Conservation (phyloP, 1,140 invertebrate species). For the Drosophila teissieri region DNA sequence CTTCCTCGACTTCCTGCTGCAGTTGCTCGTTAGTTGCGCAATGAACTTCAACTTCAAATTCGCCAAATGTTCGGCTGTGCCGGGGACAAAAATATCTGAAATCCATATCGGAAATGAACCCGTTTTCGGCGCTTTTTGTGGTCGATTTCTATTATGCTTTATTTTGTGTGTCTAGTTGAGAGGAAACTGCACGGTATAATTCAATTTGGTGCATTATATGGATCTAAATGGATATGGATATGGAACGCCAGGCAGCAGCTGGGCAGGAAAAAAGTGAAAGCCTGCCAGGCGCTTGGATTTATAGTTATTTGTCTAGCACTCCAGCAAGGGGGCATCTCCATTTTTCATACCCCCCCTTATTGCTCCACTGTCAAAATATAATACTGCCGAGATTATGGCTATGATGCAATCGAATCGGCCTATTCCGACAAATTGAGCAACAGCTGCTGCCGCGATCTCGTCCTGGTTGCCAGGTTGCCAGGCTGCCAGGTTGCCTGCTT, state of each 20-base stretch:
- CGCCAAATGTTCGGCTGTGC: constrained; percentile 18
- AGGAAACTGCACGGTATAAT: constrained; percentile 58
- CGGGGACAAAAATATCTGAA: constrained; percentile 53
- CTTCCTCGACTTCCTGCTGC: constrained; percentile 73
- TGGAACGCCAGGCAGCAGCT: constrained; percentile 12
- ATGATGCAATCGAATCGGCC: constrained; percentile 64
- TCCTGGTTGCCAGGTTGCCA: constrained; percentile 9
- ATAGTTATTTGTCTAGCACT: constrained; percentile 43
- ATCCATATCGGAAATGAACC: constrained; percentile 64
- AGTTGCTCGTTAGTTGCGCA: constrained; percentile 60
- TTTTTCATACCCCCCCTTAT: constrained; percentile 9
- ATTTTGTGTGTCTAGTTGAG: constrained; percentile 27
- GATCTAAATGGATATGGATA: constrained; percentile 21
- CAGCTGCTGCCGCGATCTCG: constrained; percentile 42
- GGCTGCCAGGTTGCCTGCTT: constrained; percentile 11
- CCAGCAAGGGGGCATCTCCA: constrained; percentile 34
- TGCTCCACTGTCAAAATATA: constrained; percentile 2
- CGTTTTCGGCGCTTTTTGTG: constrained; percentile 58
- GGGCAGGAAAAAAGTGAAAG: constrained; percentile 69
- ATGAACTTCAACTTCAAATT: constrained; percentile 66
- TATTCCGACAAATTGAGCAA: constrained; percentile 47
- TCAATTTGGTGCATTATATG: constrained; percentile 55
- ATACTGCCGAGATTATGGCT: constrained; percentile 27
- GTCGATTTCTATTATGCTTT: constrained; percentile 29
- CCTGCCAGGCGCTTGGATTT: constrained; percentile 9